Evolutionary conservation across 2,888 invertebrate species (phyloP).

Genomic region (Oscheius myriophilus): DNA sequence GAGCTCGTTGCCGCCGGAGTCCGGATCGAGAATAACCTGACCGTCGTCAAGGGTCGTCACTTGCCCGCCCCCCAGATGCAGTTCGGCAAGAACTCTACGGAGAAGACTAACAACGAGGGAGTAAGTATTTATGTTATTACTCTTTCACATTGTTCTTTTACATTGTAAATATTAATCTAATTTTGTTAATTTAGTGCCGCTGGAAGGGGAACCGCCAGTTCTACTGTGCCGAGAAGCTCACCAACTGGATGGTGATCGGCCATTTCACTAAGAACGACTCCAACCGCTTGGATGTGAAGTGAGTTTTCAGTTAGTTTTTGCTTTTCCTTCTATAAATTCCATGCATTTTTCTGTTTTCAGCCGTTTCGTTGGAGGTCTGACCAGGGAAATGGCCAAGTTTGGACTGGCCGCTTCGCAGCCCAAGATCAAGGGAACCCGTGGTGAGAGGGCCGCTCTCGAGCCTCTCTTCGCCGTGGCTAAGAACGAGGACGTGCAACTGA

Average conservation of each 20-base stretch:
- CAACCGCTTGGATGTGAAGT: too few relatives aligned
- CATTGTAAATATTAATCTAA: not conserved
- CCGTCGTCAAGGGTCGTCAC: not conserved
- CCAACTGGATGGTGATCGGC: too few relatives aligned
- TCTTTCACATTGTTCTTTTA: not conserved
- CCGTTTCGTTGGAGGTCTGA: too few relatives aligned
- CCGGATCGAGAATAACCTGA: slow-evolving; percentile 10
- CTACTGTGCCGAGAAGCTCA: too few relatives aligned
- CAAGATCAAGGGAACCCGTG: too few relatives aligned
- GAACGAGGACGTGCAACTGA: not conserved
- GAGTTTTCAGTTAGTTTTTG: not conserved
- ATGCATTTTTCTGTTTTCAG: too few relatives aligned
- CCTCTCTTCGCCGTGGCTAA: not conserved
- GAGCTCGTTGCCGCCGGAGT: slow-evolving; percentile 15
- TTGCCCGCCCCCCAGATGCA: not conserved
- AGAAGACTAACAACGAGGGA: not conserved
- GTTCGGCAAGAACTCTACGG: not conserved
- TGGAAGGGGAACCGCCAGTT: not conserved
- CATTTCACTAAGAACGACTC: too few relatives aligned
- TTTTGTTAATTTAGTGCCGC: not conserved
- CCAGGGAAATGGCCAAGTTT: too few relatives aligned
- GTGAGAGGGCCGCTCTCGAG: not conserved
- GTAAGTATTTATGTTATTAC: not conserved
- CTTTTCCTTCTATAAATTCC: not conserved
- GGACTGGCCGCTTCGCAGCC: too few relatives aligned